Evolutionary conservation across 1,140 invertebrate species (phyloP), one percentile per base, ranked within the genome.

Genomic region (Patella vulgata): DNA sequence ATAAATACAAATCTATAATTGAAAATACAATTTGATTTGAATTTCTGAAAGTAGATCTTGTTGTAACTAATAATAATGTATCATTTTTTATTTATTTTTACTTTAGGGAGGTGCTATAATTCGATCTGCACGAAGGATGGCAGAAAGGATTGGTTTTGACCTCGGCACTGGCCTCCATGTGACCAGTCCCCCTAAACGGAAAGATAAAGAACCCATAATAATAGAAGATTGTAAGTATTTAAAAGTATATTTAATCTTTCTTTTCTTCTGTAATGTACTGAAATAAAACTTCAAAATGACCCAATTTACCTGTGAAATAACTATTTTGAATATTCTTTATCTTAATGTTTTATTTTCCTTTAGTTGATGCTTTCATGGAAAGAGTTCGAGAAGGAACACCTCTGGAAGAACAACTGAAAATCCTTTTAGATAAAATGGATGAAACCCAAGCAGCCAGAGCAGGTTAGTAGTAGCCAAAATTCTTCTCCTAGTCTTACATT

Each of bases 121-220:
- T 70, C 89, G 91, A 23, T 88, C 92, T 77, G 90, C 91, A 4
- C 87, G 90, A 3, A 89, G 91, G 71, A 91, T 93, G 63, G 82
- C 93, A 4, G 89, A 92, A 59, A 82, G 86, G 12, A 88, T 90
- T 31, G 91, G 90, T 6, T 87, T 85, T 79, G 86, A 89, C 73
- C 64, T 70, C 39, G 78, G 82, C 12, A 85, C 86, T 33, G 86
- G 86, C 6, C 68, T 87, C 21, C 83, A 85, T 57, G 59, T 70
- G 77, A 82, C 71, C 17, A 75, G 78, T 31, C 66, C 73, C 30
- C 75, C 78, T 8, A 55, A 66, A 19, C 36, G 48, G n/a, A 55
- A 62, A 30, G 62, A 67, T 44, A 71, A 53, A 59, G 73, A 70
- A 63, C 78, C 68, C 63, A 79, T 77, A 19, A 77, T 83, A 19